phyloP scores from a whole-genome alignment of 1,140 invertebrate genomes.

The Solen grandis region DNA sequence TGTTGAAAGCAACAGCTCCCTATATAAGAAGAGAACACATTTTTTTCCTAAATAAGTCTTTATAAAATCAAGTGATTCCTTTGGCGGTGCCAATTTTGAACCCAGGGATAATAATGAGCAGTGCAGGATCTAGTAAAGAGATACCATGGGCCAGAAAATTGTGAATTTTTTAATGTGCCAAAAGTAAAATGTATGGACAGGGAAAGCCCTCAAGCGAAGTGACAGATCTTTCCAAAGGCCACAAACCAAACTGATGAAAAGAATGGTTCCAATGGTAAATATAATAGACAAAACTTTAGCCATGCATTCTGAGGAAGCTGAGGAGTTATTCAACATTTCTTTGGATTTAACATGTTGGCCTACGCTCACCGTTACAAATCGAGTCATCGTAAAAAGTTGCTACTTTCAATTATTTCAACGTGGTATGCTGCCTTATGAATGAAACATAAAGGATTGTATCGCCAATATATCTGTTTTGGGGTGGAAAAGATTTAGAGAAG shows the following conservation, averaged over 20 bases:
- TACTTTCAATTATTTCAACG: background rate
- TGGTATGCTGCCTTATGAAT: background rate
- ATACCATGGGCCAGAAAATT: too few relatives aligned
- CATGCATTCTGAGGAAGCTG: slow-evolving; percentile 2
- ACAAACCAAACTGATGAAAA: background rate
- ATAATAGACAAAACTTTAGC: slow-evolving; percentile 1
- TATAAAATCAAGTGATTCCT: too few relatives aligned
- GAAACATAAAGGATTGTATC: background rate
- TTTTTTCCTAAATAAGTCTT: too few relatives aligned
- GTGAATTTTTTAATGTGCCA: too few relatives aligned
- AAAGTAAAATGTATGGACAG: too few relatives aligned
- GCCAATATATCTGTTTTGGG: background rate
- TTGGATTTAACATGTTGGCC: background rate
- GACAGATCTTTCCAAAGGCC: too few relatives aligned
- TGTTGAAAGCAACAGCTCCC: too few relatives aligned
- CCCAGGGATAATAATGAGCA: too few relatives aligned
- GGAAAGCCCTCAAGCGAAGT: too few relatives aligned
- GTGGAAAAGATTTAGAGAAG: slow-evolving; percentile 1
- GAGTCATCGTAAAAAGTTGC: background rate
- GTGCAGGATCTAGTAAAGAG: too few relatives aligned
- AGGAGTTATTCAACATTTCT: background rate
- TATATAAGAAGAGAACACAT: too few relatives aligned
- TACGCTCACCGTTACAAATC: background rate
- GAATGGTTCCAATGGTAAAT: background rate
- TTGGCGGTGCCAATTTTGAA: too few relatives aligned